Evolutionary conservation across 2,888 invertebrate species (phyloP), one percentile per base, ranked within the genome.

Genomic region (Drosophila mulleri): DNA sequence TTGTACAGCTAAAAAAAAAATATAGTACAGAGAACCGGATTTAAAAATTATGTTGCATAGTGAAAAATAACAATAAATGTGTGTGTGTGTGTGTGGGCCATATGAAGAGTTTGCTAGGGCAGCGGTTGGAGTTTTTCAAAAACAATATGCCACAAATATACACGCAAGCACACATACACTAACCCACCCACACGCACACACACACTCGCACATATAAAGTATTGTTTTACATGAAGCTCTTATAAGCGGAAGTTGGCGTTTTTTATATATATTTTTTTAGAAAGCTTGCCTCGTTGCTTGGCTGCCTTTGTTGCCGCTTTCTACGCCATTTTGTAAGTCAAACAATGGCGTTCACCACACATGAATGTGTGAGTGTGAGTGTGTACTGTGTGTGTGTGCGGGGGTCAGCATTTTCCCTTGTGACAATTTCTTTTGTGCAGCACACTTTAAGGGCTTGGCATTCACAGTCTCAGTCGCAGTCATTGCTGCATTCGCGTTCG

Each of bases 281-380:
- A 76, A 76, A 74, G 80, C 74, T 77, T 60, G 67, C 47, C 56
- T 54, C 75, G 73, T 66, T 82, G 71, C 83, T 72, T 76, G 63
- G 71, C 71, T 70, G 82, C 80, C 67, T 82, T 84, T 84, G 84
- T 84, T 84, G 74, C 69, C 70, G 75, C 69, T 83, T 83, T 83
- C 81, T 86, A 81, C 83, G 82, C 84, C 84, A 84, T 84, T 84
- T 84, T 84, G 87, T 87, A 82, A 84, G 87, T 76, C 87, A 87
- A 87, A 84, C 84, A 84, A 84, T 84, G 78, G 84, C 72, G 69
- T 69, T 62, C 76, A 71, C 41, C 62, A 60, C 69, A 57, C 59
- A 58, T 53, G 32, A 20, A 29, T 54, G 54, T 48, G 29, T 56
- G 54, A 44, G 44, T 50, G 37, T 41, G 52, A 29, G 18, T 53